A percentile compares a stretch with the other conserved stretches of the same genome.
Conservation (phyloP, 1,140 invertebrate genomes). For the Drosophila suzukii region DNA sequence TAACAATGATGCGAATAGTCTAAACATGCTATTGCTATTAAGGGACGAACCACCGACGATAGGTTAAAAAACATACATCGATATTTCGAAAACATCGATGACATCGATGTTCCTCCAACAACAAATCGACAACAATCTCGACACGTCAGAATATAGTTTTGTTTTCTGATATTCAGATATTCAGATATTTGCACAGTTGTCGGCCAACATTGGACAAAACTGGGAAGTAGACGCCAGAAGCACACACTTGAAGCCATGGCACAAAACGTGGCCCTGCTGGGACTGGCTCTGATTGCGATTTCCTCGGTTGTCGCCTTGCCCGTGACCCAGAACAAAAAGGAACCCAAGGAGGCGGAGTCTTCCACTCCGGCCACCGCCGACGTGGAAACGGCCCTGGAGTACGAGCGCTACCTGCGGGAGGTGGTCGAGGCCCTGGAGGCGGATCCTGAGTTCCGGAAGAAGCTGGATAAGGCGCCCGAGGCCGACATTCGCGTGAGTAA, state of each 20-base stretch:
- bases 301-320: conserved; percentile 47
- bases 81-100: too few relatives aligned
- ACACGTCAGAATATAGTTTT: conserved; percentile 50
- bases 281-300: conserved; percentile 23
- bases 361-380: conserved; percentile 63
- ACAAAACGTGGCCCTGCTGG: conserved; percentile 37
- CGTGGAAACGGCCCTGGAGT: conserved; percentile 86
- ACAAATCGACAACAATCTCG: conserved; percentile 2
- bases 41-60: too few relatives aligned
- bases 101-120: too few relatives aligned
- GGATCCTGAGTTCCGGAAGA: conserved; percentile 92
- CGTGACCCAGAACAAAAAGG: conserved; percentile 64
- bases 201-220: conserved; percentile 20
- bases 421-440: conserved; percentile 93
- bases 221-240: background rate
- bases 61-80: too few relatives aligned
- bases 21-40: too few relatives aligned
- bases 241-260: conserved; percentile 38
- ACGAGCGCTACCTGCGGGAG: conserved; percentile 94
- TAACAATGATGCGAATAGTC: too few relatives aligned
- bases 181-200: conserved; percentile 48
- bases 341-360: conserved; percentile 49
- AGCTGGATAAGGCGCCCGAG: conserved; percentile 92
- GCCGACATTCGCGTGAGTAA: conserved; percentile 90
- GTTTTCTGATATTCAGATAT: too few relatives aligned